Conservation (phyloP, 2,113 vertebrate genomes). For the Corythornis cristatus region DNA sequence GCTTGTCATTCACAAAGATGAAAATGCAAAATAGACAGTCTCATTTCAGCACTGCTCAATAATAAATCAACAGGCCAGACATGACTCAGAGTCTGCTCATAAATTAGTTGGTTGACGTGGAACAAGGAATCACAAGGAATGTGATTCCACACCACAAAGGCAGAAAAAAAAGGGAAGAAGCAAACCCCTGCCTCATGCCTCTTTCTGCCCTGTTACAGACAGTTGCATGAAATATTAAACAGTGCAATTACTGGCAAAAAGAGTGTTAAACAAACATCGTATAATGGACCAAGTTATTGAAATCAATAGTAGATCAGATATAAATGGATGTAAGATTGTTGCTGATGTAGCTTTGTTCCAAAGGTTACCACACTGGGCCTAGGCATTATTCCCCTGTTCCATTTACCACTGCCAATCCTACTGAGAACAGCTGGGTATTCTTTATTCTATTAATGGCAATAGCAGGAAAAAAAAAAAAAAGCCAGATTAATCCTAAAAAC, state of each 20-base stretch:
- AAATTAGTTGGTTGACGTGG: conserved; percentile 27
- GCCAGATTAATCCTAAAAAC: not conserved
- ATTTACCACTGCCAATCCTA: not conserved
- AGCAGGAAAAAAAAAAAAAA: not conserved
- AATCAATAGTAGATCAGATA: not conserved
- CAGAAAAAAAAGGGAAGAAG: not conserved
- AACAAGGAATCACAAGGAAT: conserved; percentile 11
- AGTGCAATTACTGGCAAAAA: not conserved
- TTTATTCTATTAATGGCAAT: not conserved
- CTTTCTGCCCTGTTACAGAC: not conserved
- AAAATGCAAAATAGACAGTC: not conserved
- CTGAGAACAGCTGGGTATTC: not conserved
- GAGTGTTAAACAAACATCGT: not conserved
- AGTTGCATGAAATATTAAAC: conserved; percentile 35
- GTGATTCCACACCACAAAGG: not conserved
- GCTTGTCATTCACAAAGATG: not conserved
- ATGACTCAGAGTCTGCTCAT: conserved; percentile 26
- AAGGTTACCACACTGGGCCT: not conserved
- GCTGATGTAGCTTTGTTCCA: not conserved
- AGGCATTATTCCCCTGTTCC: not conserved
- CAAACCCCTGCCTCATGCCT: not conserved
- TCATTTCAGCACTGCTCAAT: conserved; percentile 18
- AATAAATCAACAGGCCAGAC: conserved; percentile 52
- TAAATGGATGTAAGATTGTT: not conserved
- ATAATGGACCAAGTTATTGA: not conserved